Conservation (phyloP, 2,113 vertebrate genomes). For the Hyperoodon ampullatus region DNA sequence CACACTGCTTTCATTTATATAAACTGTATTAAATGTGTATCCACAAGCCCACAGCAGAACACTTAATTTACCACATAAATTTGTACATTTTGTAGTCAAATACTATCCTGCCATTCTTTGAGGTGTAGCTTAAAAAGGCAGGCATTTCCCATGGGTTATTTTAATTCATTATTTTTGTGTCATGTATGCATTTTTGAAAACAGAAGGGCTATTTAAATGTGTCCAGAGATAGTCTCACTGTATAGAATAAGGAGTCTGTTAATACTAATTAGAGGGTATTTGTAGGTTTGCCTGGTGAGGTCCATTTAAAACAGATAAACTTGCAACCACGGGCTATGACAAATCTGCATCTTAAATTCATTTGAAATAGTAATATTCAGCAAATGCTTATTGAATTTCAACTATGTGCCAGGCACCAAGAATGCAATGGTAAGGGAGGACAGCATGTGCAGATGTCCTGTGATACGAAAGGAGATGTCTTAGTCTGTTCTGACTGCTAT, state of each 20-base stretch:
- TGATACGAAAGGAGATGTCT: background rate
- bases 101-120: background rate
- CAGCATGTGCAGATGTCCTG: background rate
- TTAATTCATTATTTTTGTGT: constrained; percentile 28
- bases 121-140: background rate
- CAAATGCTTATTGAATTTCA: background rate
- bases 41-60: background rate
- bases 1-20: background rate
- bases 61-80: background rate
- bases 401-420: background rate
- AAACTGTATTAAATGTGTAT: background rate
- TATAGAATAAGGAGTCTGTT: background rate
- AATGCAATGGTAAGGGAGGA: background rate
- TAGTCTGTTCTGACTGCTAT: background rate
- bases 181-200: background rate
- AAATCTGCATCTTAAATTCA: background rate
- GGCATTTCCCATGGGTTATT: background rate
- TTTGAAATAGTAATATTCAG: background rate
- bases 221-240: background rate
- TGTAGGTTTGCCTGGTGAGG: background rate
- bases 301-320: background rate
- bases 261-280: background rate
- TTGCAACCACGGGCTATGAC: background rate
- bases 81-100: constrained; percentile 1
- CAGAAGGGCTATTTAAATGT: constrained; percentile 5